phyloP scores from a whole-genome alignment of 2,797 vertebrate species.

The Acanthopagrus latus region DNA sequence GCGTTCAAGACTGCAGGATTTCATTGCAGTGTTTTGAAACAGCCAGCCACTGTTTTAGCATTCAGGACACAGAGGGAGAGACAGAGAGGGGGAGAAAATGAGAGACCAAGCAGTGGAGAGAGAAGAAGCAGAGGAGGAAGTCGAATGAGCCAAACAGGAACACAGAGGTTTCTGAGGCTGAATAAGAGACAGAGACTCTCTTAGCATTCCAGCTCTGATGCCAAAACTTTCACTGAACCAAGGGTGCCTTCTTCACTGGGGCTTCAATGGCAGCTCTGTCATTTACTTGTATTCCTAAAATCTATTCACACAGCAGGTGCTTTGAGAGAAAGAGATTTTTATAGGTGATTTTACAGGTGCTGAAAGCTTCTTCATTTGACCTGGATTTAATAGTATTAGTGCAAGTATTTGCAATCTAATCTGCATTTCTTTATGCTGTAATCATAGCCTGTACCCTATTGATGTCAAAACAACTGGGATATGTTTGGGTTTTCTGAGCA shows the following conservation, averaged over 20 bases:
- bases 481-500: background rate
- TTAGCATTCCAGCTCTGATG: slow-evolving; percentile 74
- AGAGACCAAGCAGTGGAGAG: slow-evolving; percentile 47
- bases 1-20: slow-evolving; percentile 72
- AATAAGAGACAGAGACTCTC: slow-evolving; percentile 76
- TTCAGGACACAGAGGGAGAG: slow-evolving; percentile 76
- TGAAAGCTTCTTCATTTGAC: slow-evolving; percentile 41
- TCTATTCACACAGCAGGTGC: slow-evolving; percentile 79
- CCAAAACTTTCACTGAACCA: slow-evolving; percentile 75
- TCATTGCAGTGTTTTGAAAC: slow-evolving; percentile 75
- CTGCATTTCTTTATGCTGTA: slow-evolving; percentile 21
- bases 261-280: slow-evolving; percentile 81
- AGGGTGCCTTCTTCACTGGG: slow-evolving; percentile 75
- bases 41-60: slow-evolving; percentile 76
- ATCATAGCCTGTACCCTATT: background rate
- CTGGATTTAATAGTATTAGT: slow-evolving; percentile 33
- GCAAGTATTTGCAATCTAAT: slow-evolving; percentile 19
- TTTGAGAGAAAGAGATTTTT: slow-evolving; percentile 73
- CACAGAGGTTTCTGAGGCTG: slow-evolving; percentile 78
- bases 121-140: slow-evolving; percentile 74
- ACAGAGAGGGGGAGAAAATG: slow-evolving; percentile 43
- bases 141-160: slow-evolving; percentile 82
- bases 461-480: background rate
- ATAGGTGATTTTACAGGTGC: slow-evolving; percentile 72
- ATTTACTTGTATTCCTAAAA: slow-evolving; percentile 65